These are phyloP conservation scores for Oriolus oriolus DNA, from an alignment of 2,113 vertebrate species.

Conservation along the genomic window DNA sequence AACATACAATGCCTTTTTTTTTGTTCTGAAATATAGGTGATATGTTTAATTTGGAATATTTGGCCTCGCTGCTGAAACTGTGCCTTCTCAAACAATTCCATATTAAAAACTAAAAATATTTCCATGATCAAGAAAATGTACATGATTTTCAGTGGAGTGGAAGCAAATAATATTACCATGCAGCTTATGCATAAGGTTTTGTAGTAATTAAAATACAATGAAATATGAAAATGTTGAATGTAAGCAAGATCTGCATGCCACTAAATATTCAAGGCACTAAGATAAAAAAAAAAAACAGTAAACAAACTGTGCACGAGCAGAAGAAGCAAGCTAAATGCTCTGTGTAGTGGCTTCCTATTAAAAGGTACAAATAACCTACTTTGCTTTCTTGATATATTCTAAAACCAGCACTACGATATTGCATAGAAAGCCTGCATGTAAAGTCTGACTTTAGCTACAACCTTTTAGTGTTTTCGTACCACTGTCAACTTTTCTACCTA, in stretches of 20 bases:
- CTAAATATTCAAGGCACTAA: background rate
- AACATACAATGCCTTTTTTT: background rate
- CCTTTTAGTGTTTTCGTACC: background rate
- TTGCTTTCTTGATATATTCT: background rate
- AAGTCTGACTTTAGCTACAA: background rate
- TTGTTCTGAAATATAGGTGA: background rate
- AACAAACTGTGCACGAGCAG: background rate
- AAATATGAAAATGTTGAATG: constrained; percentile 23
- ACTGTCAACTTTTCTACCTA: background rate
- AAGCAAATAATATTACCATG: background rate
- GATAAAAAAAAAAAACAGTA: background rate
- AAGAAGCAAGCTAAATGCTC: background rate
- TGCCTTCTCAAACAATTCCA: background rate
- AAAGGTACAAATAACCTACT: background rate
- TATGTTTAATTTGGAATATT: background rate
- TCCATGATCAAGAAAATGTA: background rate
- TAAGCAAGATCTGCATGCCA: background rate
- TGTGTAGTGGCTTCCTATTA: background rate
- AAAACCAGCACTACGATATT: background rate
- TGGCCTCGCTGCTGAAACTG: background rate
- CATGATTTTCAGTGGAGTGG: background rate
- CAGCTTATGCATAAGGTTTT: background rate
- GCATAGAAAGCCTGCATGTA: background rate
- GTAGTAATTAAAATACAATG: constrained; percentile 39
- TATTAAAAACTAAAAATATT: constrained; percentile 15